phyloP scores from a whole-genome alignment of 2,888 invertebrate species.

The Allygus modestus region DNA sequence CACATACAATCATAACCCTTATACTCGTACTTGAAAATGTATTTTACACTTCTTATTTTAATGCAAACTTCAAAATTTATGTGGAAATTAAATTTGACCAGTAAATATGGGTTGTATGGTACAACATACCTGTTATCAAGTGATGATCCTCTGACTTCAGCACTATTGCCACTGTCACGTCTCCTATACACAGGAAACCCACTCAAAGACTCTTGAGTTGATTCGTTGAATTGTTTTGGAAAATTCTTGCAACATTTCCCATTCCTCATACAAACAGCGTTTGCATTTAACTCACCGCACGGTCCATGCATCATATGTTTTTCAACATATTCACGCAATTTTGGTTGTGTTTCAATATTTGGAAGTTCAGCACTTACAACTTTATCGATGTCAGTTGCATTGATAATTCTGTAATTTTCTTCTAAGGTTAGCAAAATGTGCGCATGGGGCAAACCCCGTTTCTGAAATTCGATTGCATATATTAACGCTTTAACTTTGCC shows the following conservation, averaged over 20 bases:
- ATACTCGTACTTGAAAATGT: not conserved
- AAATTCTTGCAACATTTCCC: conserved; percentile 16
- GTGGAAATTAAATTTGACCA: conserved; percentile 3
- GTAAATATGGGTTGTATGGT: not conserved
- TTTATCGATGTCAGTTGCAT: conserved; percentile 9
- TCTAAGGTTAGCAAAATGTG: conserved; percentile 18
- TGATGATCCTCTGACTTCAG: conserved; percentile 3
- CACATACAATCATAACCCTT: not conserved
- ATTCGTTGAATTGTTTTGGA: conserved; percentile 41
- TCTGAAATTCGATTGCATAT: conserved; percentile 26
- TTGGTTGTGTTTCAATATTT: conserved; percentile 18
- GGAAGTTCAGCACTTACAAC: conserved; percentile 29
- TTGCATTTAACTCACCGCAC: conserved; percentile 32
- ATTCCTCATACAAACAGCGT: conserved; percentile 40
- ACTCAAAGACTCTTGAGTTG: not conserved
- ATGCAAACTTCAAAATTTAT: conserved; percentile 37
- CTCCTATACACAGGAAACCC: conserved; percentile 34
- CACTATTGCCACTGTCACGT: not conserved
- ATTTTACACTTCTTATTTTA: not conserved
- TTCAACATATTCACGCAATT: conserved; percentile 40
- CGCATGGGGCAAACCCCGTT: conserved; percentile 10
- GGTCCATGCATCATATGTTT: conserved; percentile 49
- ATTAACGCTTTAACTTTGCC: conserved; percentile 38
- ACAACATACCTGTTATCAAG: conserved; percentile 32
- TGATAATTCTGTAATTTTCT: not conserved